Conservation (phyloP, 1,140 invertebrate genomes). For the Diorhabda elongata region DNA sequence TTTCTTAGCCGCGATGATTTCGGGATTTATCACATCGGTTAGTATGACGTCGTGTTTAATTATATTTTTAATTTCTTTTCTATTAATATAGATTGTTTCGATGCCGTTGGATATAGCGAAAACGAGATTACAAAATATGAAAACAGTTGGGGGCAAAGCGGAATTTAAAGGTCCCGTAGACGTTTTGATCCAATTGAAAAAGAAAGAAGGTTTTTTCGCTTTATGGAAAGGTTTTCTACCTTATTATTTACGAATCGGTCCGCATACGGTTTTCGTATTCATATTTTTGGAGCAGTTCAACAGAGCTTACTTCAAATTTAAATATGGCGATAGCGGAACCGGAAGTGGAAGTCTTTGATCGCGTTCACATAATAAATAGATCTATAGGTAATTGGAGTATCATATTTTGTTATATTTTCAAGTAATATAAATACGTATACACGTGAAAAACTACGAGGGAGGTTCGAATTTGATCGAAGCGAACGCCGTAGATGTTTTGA, state of each 20-base stretch:
- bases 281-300: constrained; percentile 98
- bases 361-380: too few species aligned
- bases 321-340: not conserved
- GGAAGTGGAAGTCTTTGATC: not conserved
- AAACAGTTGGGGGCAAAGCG: constrained; percentile 83
- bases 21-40: not conserved
- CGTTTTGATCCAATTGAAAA: constrained; percentile 77
- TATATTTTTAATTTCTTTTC: too few species aligned
- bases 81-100: constrained; percentile 62
- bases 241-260: constrained; percentile 91
- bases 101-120: constrained; percentile 99
- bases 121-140: constrained; percentile 98
- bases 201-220: constrained; percentile 90
- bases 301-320: constrained; percentile 51
- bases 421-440: not conserved
- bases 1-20: not conserved
- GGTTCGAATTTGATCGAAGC: too few species aligned
- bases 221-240: constrained; percentile 99
- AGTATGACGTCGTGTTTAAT: too few species aligned
- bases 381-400: too few species aligned
- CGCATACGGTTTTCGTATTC: constrained; percentile 98
- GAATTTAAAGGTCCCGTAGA: constrained; percentile 88
- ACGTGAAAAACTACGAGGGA: not conserved
- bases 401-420: too few species aligned
- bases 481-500: too few species aligned